Percentiles rank a stretch among this genome's conserved stretches.
Evolutionary conservation across 2,113 vertebrate genomes (phyloP).

Genomic region (Aythya baeri): DNA sequence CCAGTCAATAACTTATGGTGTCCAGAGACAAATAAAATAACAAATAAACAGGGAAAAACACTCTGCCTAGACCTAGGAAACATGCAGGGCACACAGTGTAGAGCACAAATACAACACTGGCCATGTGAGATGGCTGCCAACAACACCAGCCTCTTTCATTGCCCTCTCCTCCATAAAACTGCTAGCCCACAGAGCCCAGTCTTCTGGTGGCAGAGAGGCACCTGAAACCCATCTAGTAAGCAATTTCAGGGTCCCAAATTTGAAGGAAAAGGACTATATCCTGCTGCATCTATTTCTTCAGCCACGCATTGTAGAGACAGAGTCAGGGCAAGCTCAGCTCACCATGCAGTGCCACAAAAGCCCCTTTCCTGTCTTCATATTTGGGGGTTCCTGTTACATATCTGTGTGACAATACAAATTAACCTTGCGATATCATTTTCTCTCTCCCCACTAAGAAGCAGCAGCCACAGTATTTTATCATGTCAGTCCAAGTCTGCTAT

Average conservation of each 20-base stretch:
- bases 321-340: not conserved
- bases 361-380: not conserved
- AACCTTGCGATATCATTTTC: not conserved
- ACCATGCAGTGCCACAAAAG: not conserved
- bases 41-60: not conserved
- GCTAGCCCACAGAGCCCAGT: not conserved
- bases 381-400: not conserved
- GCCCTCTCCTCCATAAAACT: not conserved
- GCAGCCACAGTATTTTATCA: not conserved
- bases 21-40: not conserved
- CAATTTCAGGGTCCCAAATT: not conserved
- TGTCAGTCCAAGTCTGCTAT: not conserved
- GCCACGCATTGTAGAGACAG: not conserved
- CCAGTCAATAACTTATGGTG: not conserved
- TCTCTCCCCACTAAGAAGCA: not conserved
- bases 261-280: not conserved
- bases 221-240: not conserved
- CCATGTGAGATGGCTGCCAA: not conserved
- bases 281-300: not conserved
- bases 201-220: not conserved
- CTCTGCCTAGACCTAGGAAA: not conserved
- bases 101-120: not conserved
- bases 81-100: fast-evolving
- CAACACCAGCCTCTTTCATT: not conserved
- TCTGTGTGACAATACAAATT: not conserved